Conservation (phyloP, 2,113 vertebrate species). For the Echinops telfairi region DNA sequence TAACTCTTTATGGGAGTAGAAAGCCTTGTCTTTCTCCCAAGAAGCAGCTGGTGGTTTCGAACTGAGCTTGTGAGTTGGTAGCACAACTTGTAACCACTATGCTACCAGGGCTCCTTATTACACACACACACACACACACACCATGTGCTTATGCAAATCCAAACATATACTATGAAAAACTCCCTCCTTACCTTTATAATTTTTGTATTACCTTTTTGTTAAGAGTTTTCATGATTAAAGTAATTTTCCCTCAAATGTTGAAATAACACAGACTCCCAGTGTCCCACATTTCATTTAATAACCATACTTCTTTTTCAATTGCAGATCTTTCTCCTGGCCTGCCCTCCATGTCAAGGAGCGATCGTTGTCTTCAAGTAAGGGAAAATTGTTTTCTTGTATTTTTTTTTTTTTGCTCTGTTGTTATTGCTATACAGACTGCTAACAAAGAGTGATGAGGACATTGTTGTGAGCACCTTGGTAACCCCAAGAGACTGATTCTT, state of each 20-base stretch:
- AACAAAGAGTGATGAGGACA: not conserved
- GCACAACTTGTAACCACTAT: too few relatives aligned
- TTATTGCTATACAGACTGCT: conserved; percentile 20
- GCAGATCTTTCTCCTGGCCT: conserved; percentile 98
- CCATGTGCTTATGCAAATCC: not conserved
- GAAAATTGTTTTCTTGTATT: conserved; percentile 43
- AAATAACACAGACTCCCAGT: conserved; percentile 34
- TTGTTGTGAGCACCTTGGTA: not conserved
- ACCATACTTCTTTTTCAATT: conserved; percentile 79
- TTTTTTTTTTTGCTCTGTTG: conserved; percentile 33
- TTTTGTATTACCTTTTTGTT: conserved; percentile 36
- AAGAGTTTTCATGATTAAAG: not conserved
- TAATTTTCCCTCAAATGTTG: conserved; percentile 32
- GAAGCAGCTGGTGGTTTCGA: too few relatives aligned
- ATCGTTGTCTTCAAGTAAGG: conserved; percentile 96
- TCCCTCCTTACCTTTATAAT: conserved; percentile 36
- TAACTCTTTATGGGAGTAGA: too few relatives aligned
- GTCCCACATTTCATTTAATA: conserved; percentile 46
- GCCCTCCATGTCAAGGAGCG: conserved; percentile 93
- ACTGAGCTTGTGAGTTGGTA: too few relatives aligned
- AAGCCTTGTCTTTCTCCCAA: too few relatives aligned
- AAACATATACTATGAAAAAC: conserved; percentile 19
- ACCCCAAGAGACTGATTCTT: not conserved
- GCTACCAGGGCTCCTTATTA: too few relatives aligned
- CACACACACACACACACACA: too few relatives aligned